These are phyloP conservation scores for Bombylius discolor DNA, from an alignment of 2,888 invertebrate genomes.

Conservation along the genomic window DNA sequence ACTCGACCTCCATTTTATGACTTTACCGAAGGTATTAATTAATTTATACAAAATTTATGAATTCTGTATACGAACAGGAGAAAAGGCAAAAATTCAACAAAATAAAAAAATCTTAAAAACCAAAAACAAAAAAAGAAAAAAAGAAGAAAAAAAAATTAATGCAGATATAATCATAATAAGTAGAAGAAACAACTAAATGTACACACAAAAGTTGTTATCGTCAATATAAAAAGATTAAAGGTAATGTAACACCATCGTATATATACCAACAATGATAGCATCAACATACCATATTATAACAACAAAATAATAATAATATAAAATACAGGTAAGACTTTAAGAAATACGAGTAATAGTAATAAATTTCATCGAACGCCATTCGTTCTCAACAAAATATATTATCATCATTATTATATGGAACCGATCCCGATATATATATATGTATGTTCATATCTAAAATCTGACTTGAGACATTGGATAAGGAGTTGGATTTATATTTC, in stretches of 20 bases:
- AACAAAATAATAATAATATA: not conserved
- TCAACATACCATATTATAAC: no score
- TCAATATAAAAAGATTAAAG: not conserved
- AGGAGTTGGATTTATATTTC: no score
- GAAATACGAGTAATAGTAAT: conserved; percentile 7
- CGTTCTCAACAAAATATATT: conserved; percentile 12
- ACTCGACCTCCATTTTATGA: conserved; percentile 1
- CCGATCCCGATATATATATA: not conserved
- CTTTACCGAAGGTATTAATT: conserved; percentile 6
- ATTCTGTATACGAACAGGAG: not conserved
- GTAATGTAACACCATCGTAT: not conserved
- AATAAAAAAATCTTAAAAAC: not conserved
- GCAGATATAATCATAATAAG: not conserved
- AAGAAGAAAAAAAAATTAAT: not conserved
- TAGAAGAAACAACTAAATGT: not conserved
- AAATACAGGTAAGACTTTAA: not conserved
- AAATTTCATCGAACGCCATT: conserved; percentile 13
- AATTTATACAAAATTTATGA: conserved; percentile 7
- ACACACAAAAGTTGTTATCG: not conserved
- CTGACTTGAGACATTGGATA: no score
- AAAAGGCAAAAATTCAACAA: not conserved
- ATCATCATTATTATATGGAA: not conserved
- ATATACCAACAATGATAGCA: no score
- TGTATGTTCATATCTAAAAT: not conserved
- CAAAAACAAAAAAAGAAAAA: not conserved